Evolutionary conservation across 2,113 vertebrate genomes (phyloP), one percentile per base, ranked within the genome.

Genomic region (Crotalus horridus): DNA sequence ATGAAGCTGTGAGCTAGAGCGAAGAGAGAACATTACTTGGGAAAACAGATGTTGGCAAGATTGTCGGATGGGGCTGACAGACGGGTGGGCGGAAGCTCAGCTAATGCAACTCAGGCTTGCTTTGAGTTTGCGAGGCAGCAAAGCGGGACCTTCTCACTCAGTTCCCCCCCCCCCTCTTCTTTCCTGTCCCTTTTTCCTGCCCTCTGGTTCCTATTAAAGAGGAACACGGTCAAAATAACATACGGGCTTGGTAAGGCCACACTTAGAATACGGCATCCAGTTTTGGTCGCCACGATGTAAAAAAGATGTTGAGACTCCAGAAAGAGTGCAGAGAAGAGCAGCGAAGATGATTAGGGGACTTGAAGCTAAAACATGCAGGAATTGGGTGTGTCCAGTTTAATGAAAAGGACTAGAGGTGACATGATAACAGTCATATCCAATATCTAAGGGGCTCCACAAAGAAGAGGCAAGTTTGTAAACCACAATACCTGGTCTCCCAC

Each of bases 11-110:
- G 55, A 86, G 69, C 3, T 54, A 85, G 33, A 26, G 53, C n/a
- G 90, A 26, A 64, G 20, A 53, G 88, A 59, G 20, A 24, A 51
- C 8, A n/a, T 59, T 85, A 13, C 69, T 91, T 93, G 93, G 69
- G 87, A 89, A 93, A 93, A 54, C 90, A 89, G 93, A 91, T 91
- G 90, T 91, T 85, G 87, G 90, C 87, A 89, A 58, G 54, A 48
- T 13, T 6, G 20, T 13, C 26, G 86, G 59, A 56, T 10, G 17
- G 59, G 59, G 87, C 23, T 9, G 43, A 33, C 69, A 81, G 69
- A 20, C 33, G 86, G 58, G 85, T 29, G 87, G 88, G 88, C 1
- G 53, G 74, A 33, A 39, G 64, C 54, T 9, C 39, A 8, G 39
- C 69, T n/a, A n/a, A 89, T n/a, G 64, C 54, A 55, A 15, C 26